A percentile compares a stretch with the other conserved stretches of the same genome.
phyloP scores from a whole-genome alignment of 2,888 invertebrate genomes.

The Graphium colonna region DNA sequence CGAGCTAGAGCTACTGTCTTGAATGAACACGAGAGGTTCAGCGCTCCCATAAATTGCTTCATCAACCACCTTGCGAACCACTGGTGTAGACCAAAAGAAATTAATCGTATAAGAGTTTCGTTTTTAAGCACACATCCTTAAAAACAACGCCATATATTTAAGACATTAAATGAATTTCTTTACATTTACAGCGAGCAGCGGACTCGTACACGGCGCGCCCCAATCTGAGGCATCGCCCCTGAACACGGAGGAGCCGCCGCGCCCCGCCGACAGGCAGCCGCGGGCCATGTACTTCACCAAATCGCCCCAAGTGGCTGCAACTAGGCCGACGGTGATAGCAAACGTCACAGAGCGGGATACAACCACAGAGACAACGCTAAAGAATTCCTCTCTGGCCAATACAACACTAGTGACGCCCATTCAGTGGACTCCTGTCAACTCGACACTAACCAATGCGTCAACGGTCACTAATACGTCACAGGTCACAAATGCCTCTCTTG shows the following conservation, averaged over 20 bases:
- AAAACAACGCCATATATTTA: not conserved
- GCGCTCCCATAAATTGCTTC: not conserved
- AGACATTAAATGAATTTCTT: not conserved
- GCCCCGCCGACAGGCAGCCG: constrained; percentile 50
- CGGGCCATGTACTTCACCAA: constrained; percentile 69
- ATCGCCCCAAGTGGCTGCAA: constrained; percentile 39
- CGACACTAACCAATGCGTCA: constrained; percentile 36
- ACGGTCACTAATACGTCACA: constrained; percentile 39
- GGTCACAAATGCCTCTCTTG: constrained; percentile 46
- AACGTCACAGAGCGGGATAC: constrained; percentile 44
- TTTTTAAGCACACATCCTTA: no score
- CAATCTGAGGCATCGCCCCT: constrained; percentile 58
- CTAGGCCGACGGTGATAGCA: constrained; percentile 28
- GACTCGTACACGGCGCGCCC: constrained; percentile 51
- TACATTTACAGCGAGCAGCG: constrained; percentile 15
- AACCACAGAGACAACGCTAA: constrained; percentile 22
- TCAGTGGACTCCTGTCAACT: constrained; percentile 55
- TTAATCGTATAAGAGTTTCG: no score
- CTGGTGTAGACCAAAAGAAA: not conserved
- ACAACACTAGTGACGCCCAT: constrained; percentile 43
- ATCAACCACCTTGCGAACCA: no score
- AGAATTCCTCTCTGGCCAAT: constrained; percentile 31
- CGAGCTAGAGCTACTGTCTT: not conserved
- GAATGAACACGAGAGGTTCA: no score
- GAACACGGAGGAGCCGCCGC: constrained; percentile 41